Conservation (phyloP, 2,888 invertebrate species). For the Julus scandinavius region DNA sequence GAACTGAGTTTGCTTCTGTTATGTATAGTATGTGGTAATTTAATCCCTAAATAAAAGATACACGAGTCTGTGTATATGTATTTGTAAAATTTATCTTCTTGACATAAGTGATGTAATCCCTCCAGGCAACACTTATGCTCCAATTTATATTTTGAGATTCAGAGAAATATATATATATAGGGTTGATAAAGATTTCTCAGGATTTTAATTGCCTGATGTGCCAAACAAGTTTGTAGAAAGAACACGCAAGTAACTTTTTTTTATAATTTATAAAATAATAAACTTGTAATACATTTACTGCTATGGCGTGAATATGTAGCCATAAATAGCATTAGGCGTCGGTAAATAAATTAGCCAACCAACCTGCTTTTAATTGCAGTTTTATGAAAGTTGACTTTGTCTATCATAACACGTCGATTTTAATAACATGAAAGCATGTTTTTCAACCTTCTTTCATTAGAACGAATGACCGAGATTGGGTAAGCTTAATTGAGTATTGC, state of each 20-base stretch:
- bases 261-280: slow-evolving; percentile 21
- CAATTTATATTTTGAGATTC: background rate
- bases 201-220: background rate
- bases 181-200: background rate
- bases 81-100: background rate
- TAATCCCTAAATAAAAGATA: background rate
- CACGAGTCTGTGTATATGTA: background rate
- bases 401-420: slow-evolving; percentile 9
- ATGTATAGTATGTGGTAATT: background rate
- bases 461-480: background rate
- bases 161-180: too few relatives aligned
- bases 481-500: background rate
- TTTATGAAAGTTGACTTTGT: background rate
- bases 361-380: background rate
- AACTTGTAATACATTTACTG: background rate
- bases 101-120: background rate
- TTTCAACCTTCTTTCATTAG: background rate
- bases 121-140: background rate
- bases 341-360: background rate
- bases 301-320: background rate
- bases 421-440: background rate
- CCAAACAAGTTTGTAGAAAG: background rate
- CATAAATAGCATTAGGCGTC: background rate
- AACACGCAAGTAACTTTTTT: background rate
- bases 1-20: background rate